Base-by-base conservation (phyloP, 2,113 vertebrate species). In the Caloenas nicobarica region DNA sequence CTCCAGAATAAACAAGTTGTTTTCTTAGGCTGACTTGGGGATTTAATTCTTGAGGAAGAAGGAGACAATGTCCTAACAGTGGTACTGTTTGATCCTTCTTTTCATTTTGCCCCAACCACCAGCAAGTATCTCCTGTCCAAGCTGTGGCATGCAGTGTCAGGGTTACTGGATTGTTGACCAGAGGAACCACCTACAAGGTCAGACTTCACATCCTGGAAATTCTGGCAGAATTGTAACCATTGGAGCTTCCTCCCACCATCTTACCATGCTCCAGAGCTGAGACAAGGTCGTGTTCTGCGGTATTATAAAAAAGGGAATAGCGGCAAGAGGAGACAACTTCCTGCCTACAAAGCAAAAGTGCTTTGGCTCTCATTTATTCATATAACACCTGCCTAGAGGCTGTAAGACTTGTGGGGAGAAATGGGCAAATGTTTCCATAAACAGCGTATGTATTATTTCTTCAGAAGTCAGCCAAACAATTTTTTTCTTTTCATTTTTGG, bases 331-430 rank as follows among this genome's bases (percentile, higher is more conserved):
- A 71, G 28, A 18, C 31, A 0, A 25, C 78, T 92, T 88, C 54
- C 33, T 90, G 56, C 51, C 28, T 83, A 11, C 56, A 68, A 76
- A 64, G 29, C 24, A 46, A 16, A 89, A 83, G 34, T 65, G 29
- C 16, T 58, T 74, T 88, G 53, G 3, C 38, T 68, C 22, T 64
- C 64, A 13, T 56, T 93, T 60, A 16, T 86, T 80, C 9, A 3
- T 21, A 1, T 29, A 17, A 53, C 46, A 24, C 16, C 16, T 60
- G 33, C 26, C 44, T 42, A 33, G 50, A 0, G 0, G 48, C 76
- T 80, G 14, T 56, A 38, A 38, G 26, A 34, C 17, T 68, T 66
- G 21, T 19, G 24, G 25, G 28, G 15, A 71, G 16, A 16, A 64
- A 48, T 2, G 0, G 19, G 54, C 15, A 64, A 58, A 68, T 77